Evolutionary conservation across 2,113 vertebrate genomes (phyloP).

Genomic region (Actenoides lindsayi): DNA sequence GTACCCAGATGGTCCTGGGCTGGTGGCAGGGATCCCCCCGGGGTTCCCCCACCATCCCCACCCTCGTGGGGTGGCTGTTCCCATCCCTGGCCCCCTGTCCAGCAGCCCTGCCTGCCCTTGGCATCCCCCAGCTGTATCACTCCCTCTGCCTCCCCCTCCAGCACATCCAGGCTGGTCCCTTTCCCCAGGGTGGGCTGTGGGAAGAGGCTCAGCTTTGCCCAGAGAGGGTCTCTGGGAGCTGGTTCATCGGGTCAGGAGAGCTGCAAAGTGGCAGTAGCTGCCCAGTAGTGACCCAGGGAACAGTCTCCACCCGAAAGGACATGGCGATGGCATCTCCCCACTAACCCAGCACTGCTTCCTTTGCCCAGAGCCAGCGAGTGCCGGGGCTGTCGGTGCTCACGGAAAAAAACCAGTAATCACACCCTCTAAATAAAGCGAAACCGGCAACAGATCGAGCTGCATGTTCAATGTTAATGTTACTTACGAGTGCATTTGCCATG

Average conservation of each 20-base stretch:
- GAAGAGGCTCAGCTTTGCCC: background rate
- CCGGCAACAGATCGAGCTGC: background rate
- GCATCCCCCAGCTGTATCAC: fast-evolving
- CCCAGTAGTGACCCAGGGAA: background rate
- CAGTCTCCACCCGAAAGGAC: background rate
- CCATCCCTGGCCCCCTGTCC: background rate
- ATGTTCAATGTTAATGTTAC: conserved; percentile 10
- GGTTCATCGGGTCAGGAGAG: background rate
- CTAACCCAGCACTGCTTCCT: background rate
- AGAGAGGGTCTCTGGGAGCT: background rate
- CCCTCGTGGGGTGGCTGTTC: fast-evolving
- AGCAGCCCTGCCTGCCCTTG: background rate
- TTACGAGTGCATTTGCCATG: conserved; percentile 29
- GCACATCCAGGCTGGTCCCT: background rate
- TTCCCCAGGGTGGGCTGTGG: background rate
- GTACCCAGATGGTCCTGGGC: background rate
- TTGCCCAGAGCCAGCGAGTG: background rate
- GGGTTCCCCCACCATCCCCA: background rate
- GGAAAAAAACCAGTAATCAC: conserved; percentile 21
- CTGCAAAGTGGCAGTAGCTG: background rate
- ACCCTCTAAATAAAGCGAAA: conserved; percentile 11
- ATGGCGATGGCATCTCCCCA: fast-evolving
- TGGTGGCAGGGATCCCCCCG: fast-evolving
- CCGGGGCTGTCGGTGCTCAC: background rate
- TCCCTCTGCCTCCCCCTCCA: background rate